phyloP scores from a whole-genome alignment of 2,888 invertebrate genomes.

The Phorcus lineatus region DNA sequence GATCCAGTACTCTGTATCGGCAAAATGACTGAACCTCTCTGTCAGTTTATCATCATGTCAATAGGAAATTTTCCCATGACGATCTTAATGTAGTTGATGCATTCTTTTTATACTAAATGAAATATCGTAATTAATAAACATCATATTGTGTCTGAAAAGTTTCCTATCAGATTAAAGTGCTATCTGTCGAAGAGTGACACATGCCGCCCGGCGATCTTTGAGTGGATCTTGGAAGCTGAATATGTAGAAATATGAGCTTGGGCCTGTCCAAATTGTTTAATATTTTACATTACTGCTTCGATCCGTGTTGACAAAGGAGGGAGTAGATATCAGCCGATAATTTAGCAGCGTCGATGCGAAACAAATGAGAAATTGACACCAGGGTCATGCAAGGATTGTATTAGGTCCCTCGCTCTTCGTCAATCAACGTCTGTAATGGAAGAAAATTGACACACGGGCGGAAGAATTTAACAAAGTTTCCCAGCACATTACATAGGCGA shows the following conservation, averaged over 20 bases:
- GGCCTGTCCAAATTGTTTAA: slow-evolving; percentile 1
- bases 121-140: too few species aligned
- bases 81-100: too few species aligned
- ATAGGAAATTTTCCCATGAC: too few species aligned
- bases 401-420: slow-evolving; percentile 7
- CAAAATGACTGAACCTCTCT: too few species aligned
- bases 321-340: slow-evolving; percentile 5
- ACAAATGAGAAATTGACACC: slow-evolving; percentile 23
- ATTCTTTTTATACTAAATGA: too few species aligned
- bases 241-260: slow-evolving; percentile 17
- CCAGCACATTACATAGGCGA: slow-evolving; percentile 9
- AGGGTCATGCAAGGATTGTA: background rate
- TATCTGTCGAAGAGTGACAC: too few species aligned
- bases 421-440: slow-evolving; percentile 12
- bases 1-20: too few species aligned
- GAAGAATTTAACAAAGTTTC: slow-evolving; percentile 23
- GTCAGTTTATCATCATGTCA: too few species aligned
- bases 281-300: background rate
- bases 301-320: slow-evolving; percentile 2
- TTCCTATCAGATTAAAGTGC: too few species aligned
- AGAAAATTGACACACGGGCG: slow-evolving; percentile 17
- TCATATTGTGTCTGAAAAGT: too few species aligned
- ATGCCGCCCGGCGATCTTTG: background rate
- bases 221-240: background rate
- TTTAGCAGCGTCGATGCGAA: slow-evolving; percentile 18